Percentiles rank a stretch among this genome's conserved stretches.
Conservation (phyloP, 2,797 vertebrate genomes). For the Leuciscus waleckii region DNA sequence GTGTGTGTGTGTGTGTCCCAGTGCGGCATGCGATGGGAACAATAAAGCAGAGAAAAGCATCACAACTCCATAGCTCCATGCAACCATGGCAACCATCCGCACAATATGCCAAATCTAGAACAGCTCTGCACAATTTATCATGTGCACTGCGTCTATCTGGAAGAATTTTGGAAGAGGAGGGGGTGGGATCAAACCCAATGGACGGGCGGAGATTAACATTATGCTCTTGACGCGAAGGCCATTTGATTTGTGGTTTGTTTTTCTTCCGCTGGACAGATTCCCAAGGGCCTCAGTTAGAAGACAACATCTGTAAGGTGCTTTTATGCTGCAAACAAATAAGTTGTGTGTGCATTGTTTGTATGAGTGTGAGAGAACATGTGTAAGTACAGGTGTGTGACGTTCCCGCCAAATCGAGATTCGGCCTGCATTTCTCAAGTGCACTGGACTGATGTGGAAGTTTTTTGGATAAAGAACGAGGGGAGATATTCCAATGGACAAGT, state of each 20-base stretch:
- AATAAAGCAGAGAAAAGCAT: slow-evolving; percentile 36
- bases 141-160: slow-evolving; percentile 9
- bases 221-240: slow-evolving; percentile 18
- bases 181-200: slow-evolving; percentile 32
- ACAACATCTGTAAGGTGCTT: slow-evolving; percentile 30
- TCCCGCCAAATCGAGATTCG: background rate
- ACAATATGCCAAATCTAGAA: slow-evolving; percentile 36
- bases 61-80: slow-evolving; percentile 21
- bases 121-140: slow-evolving; percentile 28
- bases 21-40: slow-evolving; percentile 15
- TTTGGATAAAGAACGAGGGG: slow-evolving; percentile 21
- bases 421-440: slow-evolving; percentile 27
- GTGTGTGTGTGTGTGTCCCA: slow-evolving; percentile 11
- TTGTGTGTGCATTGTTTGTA: slow-evolving; percentile 3
- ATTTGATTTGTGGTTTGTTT: slow-evolving; percentile 11
- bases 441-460: slow-evolving; percentile 11
- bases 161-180: slow-evolving; percentile 30
- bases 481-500: slow-evolving; percentile 39
- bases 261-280: background rate
- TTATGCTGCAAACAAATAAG: background rate
- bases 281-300: slow-evolving; percentile 13
- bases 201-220: slow-evolving; percentile 46
- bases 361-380: background rate
- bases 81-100: slow-evolving; percentile 36
- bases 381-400: slow-evolving; percentile 23